Evolutionary conservation across 2,888 invertebrate species (phyloP).

Genomic region (Phoronis australis): DNA sequence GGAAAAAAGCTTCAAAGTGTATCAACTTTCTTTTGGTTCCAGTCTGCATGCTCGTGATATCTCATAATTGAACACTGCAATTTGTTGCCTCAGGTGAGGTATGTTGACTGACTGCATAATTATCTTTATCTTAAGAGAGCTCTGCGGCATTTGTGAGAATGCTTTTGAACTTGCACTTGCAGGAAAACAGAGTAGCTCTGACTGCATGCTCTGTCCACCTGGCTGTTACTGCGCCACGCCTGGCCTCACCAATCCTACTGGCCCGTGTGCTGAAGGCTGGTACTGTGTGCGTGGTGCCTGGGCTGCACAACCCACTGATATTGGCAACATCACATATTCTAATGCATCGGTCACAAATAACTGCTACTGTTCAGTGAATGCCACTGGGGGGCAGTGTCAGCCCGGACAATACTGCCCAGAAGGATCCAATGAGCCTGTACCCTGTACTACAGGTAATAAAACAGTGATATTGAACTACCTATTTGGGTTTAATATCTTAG

Average conservation of each 20-base stretch:
- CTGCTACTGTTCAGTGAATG: conserved; percentile 37
- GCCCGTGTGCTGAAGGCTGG: conserved; percentile 40
- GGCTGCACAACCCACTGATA: conserved; percentile 33
- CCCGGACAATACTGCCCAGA: conserved; percentile 41
- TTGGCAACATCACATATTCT: conserved; percentile 36
- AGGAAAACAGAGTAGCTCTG: no score
- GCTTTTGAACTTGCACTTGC: no score
- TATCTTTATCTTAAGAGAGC: no score
- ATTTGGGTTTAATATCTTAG: no score
- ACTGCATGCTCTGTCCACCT: conserved; percentile 41
- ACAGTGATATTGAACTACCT: no score
- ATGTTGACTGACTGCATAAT: no score
- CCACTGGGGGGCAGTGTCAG: conserved; percentile 42
- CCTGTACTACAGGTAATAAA: conserved; percentile 40
- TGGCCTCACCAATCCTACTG: conserved; percentile 28
- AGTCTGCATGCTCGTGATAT: no score
- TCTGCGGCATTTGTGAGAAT: no score
- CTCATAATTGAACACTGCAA: no score
- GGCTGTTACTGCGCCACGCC: conserved; percentile 38
- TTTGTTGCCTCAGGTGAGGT: no score
- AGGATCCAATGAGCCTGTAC: conserved; percentile 35
- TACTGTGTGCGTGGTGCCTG: conserved; percentile 45
- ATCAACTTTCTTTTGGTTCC: no score
- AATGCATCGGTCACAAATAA: conserved; percentile 10
- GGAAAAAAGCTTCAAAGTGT: no score